Conservation (phyloP, 2,888 invertebrate genomes). For the Octonoba sinensis region DNA sequence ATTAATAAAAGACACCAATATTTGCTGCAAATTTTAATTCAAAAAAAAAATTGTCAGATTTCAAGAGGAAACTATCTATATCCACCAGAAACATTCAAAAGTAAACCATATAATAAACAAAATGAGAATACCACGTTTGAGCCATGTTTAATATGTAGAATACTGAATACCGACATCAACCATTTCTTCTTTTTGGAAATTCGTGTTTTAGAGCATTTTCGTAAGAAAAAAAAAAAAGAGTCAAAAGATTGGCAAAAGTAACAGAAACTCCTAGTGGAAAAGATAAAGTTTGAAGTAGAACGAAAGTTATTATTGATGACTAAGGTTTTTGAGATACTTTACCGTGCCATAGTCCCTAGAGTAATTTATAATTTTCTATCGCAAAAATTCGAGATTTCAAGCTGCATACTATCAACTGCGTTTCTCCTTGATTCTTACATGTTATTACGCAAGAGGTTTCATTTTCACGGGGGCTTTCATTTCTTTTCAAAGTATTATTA, state of each 20-base stretch:
- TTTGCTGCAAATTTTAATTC: background rate
- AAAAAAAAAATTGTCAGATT: background rate
- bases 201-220: constrained; percentile 35
- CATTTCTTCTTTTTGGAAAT: constrained; percentile 9
- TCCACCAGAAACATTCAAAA: background rate
- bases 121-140: constrained; percentile 37
- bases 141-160: constrained; percentile 19
- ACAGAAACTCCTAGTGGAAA: constrained; percentile 24
- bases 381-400: constrained; percentile 13
- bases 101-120: constrained; percentile 29
- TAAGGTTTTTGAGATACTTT: constrained; percentile 47
- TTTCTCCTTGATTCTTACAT: background rate
- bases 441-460: background rate
- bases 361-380: constrained; percentile 59
- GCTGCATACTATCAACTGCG: constrained; percentile 31
- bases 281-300: constrained; percentile 46
- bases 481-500: too few species aligned
- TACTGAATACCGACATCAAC: constrained; percentile 4
- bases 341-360: constrained; percentile 49
- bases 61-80: background rate
- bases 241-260: constrained; percentile 32
- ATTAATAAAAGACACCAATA: too few species aligned
- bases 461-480: constrained; percentile 11
- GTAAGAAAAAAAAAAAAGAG: constrained; percentile 33
- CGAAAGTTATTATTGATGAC: constrained; percentile 59